A percentile compares a stretch with the other conserved stretches of the same genome.
Evolutionary conservation across 2,888 invertebrate genomes (phyloP).

Genomic region (Tinea semifulvella): DNA sequence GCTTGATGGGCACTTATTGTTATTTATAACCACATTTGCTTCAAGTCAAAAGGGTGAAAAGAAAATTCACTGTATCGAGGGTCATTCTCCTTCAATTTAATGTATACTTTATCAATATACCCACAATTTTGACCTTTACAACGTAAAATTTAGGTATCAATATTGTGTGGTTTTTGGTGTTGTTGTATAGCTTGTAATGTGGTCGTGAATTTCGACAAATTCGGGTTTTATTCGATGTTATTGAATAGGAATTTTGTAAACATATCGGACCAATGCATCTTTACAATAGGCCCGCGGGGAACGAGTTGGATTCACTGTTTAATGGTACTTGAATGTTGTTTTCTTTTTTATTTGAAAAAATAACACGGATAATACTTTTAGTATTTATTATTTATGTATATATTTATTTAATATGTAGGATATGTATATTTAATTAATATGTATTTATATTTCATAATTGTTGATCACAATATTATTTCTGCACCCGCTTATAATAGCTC

Average conservation of each 20-base stretch:
- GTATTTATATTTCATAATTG: too few species aligned
- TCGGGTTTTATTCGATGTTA: conserved; percentile 16
- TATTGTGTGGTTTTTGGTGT: neutral
- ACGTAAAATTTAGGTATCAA: neutral
- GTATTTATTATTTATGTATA: too few species aligned
- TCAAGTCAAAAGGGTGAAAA: conserved; percentile 16
- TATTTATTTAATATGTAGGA: too few species aligned
- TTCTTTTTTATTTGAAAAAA: too few species aligned
- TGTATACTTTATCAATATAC: neutral
- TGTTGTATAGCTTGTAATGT: conserved; percentile 2
- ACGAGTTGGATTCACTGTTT: neutral
- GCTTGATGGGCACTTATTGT: conserved; percentile 8
- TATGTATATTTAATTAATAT: too few species aligned
- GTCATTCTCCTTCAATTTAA: conserved; percentile 14
- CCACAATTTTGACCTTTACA: neutral
- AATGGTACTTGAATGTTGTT: too few species aligned
- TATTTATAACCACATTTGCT: conserved; percentile 10
- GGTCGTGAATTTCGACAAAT: conserved; percentile 14
- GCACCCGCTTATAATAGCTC: too few species aligned
- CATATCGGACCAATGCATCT: conserved; percentile 13
- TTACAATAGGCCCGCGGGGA: conserved; percentile 15
- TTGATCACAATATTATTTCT: too few species aligned
- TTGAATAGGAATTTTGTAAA: conserved; percentile 15
- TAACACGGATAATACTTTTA: too few species aligned
- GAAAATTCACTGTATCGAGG: conserved; percentile 10